Percentiles rank a stretch among this genome's conserved stretches.
These are phyloP conservation scores for Andrena minutula DNA, from an alignment of 2,888 invertebrate genomes.

Conservation along the genomic window DNA sequence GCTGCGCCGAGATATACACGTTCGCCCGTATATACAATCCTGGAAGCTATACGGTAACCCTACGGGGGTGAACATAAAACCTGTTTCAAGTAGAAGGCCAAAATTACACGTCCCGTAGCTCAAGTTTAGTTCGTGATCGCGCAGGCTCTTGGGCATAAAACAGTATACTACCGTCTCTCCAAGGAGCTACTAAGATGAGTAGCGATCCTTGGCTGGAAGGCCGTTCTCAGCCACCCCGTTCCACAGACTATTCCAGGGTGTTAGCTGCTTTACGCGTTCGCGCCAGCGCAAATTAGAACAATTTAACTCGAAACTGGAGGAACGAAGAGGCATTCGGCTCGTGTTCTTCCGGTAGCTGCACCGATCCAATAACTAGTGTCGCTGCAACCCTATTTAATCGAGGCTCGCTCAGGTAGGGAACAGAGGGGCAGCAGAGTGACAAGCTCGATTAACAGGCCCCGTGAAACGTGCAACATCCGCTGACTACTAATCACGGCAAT, in stretches of 20 bases:
- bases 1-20: conserved; percentile 47
- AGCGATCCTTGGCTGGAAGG: conserved; percentile 41
- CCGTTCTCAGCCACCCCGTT: conserved; percentile 43
- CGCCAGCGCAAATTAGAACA: conserved; percentile 22
- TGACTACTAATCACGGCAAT: conserved; percentile 69
- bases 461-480: conserved; percentile 51
- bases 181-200: conserved; percentile 67
- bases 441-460: conserved; percentile 38
- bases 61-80: conserved; percentile 71
- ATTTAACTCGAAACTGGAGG: conserved; percentile 29
- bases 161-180: conserved; percentile 70
- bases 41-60: conserved; percentile 67
- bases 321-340: background rate
- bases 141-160: conserved; percentile 69
- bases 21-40: conserved; percentile 60
- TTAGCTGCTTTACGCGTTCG: conserved; percentile 42
- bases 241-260: conserved; percentile 18
- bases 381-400: conserved; percentile 8
- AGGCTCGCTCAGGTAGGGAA: background rate
- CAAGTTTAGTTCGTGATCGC: conserved; percentile 74
- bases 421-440: background rate
- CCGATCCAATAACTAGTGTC: background rate
- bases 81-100: conserved; percentile 73
- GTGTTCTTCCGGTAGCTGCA: background rate
- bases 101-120: conserved; percentile 75